A percentile compares a stretch with the other conserved stretches of the same genome.
Conservation (phyloP, 2,113 vertebrate genomes). For the Oncorhynchus tshawytscha region DNA sequence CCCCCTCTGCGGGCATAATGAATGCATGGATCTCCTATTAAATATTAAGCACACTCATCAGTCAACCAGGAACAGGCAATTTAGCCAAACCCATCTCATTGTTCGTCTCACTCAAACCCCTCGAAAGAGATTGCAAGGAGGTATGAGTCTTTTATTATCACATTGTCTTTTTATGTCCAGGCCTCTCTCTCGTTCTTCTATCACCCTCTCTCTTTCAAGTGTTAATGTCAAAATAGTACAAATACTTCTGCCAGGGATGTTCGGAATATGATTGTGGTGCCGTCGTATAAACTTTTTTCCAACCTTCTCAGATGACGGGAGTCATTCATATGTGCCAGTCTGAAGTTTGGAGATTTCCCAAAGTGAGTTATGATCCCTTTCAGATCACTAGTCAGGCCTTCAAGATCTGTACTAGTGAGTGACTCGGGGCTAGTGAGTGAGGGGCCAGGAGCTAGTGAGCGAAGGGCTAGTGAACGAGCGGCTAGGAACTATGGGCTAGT, state of each 20-base stretch:
- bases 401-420: too few species aligned
- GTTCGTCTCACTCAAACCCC: constrained; percentile 54
- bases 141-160: constrained; percentile 47
- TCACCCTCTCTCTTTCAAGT: neutral
- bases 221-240: neutral
- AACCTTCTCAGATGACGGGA: too few species aligned
- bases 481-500: too few species aligned
- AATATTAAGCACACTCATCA: constrained; percentile 63
- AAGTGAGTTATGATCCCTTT: too few species aligned
- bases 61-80: constrained; percentile 56
- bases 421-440: too few species aligned
- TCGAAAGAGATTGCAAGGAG: constrained; percentile 55
- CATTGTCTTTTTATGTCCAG: constrained; percentile 51
- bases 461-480: too few species aligned
- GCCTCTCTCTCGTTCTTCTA: constrained; percentile 14
- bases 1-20: constrained; percentile 35
- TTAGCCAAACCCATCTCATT: constrained; percentile 44
- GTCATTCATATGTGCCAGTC: too few species aligned
- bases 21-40: constrained; percentile 51
- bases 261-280: too few species aligned
- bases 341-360: too few species aligned
- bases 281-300: too few species aligned
- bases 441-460: too few species aligned
- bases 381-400: too few species aligned
- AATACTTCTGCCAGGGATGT: neutral